These are phyloP conservation scores for Drosophila longiperda DNA, from an alignment of 2,888 invertebrate genomes.

Conservation along the genomic window DNA sequence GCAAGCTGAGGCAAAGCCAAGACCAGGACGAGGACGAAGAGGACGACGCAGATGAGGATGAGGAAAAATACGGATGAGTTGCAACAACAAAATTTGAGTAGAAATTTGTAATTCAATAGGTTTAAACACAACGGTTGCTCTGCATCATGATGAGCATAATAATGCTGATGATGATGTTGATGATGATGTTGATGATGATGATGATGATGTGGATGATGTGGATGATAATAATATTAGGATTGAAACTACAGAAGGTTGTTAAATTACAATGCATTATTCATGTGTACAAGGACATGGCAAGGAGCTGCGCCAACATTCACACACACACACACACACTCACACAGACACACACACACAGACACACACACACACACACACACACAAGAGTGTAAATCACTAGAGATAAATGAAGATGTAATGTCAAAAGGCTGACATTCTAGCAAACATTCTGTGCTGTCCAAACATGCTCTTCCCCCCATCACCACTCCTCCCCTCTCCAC, in stretches of 20 bases:
- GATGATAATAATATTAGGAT: conserved; percentile 16
- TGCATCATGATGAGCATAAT: conserved; percentile 23
- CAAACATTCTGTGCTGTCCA: conserved; percentile 16
- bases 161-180: conserved; percentile 6
- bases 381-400: conserved; percentile 45
- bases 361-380: conserved; percentile 1
- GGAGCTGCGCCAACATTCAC: neutral
- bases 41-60: neutral
- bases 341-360: neutral
- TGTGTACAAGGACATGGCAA: conserved; percentile 24
- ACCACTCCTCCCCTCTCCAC: neutral
- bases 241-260: conserved; percentile 23
- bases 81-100: conserved; percentile 41
- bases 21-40: neutral
- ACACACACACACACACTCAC: conserved; percentile 13
- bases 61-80: conserved; percentile 16
- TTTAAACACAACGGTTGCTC: conserved; percentile 32
- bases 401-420: conserved; percentile 41
- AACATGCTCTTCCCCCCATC: neutral
- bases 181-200: conserved; percentile 20
- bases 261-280: conserved; percentile 56
- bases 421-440: conserved; percentile 7
- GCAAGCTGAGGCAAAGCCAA: neutral
- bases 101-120: conserved; percentile 54
- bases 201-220: conserved; percentile 1